Percentiles rank a stretch among this genome's conserved stretches.
Evolutionary conservation across 2,797 vertebrate genomes (phyloP).

Genomic region (Salarias fasciatus): DNA sequence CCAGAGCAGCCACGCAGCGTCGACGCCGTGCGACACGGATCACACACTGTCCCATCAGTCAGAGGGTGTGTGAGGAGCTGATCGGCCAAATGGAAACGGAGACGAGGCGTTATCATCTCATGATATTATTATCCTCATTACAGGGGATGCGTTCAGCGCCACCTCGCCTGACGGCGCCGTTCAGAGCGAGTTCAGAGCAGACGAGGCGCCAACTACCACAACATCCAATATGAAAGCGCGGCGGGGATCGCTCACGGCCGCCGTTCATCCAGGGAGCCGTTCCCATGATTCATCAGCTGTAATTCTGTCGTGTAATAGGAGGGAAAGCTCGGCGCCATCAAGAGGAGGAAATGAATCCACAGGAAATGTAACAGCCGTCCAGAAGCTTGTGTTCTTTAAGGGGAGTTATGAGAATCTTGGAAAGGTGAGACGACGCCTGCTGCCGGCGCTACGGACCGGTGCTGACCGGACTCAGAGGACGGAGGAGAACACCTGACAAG

Average conservation of each 20-base stretch:
- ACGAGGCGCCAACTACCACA: conserved; percentile 35
- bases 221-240: conserved; percentile 45
- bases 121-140: conserved; percentile 50
- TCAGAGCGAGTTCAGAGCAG: conserved; percentile 19
- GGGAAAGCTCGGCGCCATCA: conserved; percentile 20
- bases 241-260: conserved; percentile 43
- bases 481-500: no score
- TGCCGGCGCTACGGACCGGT: background rate
- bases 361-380: conserved; percentile 12
- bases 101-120: conserved; percentile 28
- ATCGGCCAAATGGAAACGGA: conserved; percentile 45
- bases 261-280: conserved; percentile 45
- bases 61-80: conserved; percentile 33
- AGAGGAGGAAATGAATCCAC: conserved; percentile 31
- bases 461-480: background rate
- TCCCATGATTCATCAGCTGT: conserved; percentile 49
- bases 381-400: background rate
- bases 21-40: conserved; percentile 22
- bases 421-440: background rate
- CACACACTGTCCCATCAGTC: conserved; percentile 50
- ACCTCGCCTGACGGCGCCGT: conserved; percentile 28
- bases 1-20: no score
- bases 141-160: conserved; percentile 42
- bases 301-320: conserved; percentile 26
- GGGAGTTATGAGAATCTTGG: background rate